phyloP scores from a whole-genome alignment of 2,113 vertebrate species.

The Hyaena hyaena region DNA sequence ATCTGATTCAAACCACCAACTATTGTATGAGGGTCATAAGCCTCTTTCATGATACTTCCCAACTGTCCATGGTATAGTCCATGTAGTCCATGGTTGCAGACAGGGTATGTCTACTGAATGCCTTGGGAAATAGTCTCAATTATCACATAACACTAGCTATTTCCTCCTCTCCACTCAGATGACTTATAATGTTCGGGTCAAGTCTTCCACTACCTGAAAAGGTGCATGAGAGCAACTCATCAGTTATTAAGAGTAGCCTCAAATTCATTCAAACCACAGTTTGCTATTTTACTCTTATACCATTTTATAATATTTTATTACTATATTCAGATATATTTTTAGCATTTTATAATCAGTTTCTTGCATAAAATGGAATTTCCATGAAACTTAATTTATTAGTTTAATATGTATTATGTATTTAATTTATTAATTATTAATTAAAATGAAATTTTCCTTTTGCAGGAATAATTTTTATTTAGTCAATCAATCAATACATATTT shows the following conservation, averaged over 20 bases:
- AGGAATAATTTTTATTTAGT: neutral
- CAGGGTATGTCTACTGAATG: neutral
- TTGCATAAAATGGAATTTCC: neutral
- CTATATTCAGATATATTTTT: neutral
- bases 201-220: neutral
- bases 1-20: neutral
- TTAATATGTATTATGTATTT: neutral
- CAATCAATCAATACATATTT: neutral
- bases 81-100: neutral
- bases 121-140: neutral
- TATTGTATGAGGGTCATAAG: neutral
- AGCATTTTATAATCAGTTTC: neutral
- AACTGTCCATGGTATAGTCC: neutral
- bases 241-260: neutral
- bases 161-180: neutral
- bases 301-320: neutral
- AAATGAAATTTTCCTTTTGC: neutral
- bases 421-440: neutral
- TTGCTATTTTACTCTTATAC: neutral
- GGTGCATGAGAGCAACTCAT: neutral
- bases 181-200: neutral
- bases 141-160: neutral
- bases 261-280: neutral
- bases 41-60: neutral
- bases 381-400: neutral